Conservation (phyloP, 2,113 vertebrate species). For the Sinocyclocheilus rhinocerous region DNA sequence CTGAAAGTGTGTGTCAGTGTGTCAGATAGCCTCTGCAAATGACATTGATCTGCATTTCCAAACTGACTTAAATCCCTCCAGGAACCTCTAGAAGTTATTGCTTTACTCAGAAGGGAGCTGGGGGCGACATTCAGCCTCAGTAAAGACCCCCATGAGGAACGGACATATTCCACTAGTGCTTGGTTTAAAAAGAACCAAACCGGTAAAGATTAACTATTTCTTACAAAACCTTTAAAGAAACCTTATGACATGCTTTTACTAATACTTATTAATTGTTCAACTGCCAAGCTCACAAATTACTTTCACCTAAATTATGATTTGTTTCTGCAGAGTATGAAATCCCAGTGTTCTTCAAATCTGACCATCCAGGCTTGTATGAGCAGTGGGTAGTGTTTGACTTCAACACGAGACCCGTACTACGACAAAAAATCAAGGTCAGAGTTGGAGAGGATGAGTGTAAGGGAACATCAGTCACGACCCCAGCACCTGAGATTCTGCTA, state of each 20-base stretch:
- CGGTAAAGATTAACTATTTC: conserved; percentile 7
- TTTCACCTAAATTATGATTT: not conserved
- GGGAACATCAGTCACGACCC: not conserved
- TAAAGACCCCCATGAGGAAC: conserved; percentile 58
- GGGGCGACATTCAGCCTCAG: conserved; percentile 81
- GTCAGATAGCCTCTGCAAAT: not conserved
- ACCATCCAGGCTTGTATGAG: conserved; percentile 79
- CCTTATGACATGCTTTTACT: not conserved
- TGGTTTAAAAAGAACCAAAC: conserved; percentile 58
- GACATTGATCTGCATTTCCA: not conserved
- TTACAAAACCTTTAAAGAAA: not conserved
- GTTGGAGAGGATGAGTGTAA: conserved; percentile 64
- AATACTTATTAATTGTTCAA: not conserved
- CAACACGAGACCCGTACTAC: conserved; percentile 79
- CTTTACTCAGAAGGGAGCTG: conserved; percentile 81
- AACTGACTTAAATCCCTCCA: conserved; percentile 58
- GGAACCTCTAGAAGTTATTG: conserved; percentile 80
- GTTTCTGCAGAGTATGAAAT: conserved; percentile 64
- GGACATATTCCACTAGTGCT: conserved; percentile 72
- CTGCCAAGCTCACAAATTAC: not conserved
- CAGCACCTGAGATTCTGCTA: not conserved
- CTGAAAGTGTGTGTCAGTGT: not conserved
- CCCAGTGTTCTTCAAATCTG: conserved; percentile 72
- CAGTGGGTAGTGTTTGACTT: conserved; percentile 92
- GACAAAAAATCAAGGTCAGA: conserved; percentile 77